Percentiles rank a stretch among this genome's conserved stretches.
Conservation (phyloP, 2,113 vertebrate genomes). For the Ranitomeya imitator region DNA sequence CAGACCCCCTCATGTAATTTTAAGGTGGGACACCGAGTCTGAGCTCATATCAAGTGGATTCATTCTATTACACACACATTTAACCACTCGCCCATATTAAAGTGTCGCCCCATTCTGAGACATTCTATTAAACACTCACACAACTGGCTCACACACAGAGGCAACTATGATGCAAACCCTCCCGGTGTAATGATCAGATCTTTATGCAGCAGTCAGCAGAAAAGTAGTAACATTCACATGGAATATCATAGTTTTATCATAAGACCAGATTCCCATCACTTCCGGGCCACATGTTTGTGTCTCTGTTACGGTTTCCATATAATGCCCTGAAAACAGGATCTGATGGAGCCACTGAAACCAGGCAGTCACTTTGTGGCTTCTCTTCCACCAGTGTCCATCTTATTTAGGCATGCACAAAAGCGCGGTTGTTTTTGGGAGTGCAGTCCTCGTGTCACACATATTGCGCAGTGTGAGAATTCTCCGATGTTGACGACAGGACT, state of each 20-base stretch:
- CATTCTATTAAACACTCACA: slow-evolving; percentile 18
- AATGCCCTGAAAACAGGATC: too few relatives aligned
- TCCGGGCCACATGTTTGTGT: too few relatives aligned
- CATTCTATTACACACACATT: slow-evolving; percentile 50
- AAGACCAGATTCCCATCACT: too few relatives aligned
- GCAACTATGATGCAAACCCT: slow-evolving; percentile 1
- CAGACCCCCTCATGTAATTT: slow-evolving; percentile 22
- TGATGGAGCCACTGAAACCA: too few relatives aligned
- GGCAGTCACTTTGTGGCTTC: too few relatives aligned
- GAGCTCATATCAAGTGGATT: slow-evolving; percentile 41
- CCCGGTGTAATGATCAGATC: background rate
- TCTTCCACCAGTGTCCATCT: too few relatives aligned
- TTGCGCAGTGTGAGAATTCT: too few relatives aligned
- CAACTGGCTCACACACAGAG: slow-evolving; percentile 20
- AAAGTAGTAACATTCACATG: background rate
- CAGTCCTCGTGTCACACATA: too few relatives aligned
- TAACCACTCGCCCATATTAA: slow-evolving; percentile 33
- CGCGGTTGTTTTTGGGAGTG: too few relatives aligned
- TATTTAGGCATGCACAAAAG: too few relatives aligned
- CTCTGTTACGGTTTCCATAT: too few relatives aligned
- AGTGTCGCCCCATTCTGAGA: background rate
- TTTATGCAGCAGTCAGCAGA: background rate
- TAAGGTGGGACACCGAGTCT: slow-evolving; percentile 4
- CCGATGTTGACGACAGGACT: too few relatives aligned
- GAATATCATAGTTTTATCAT: background rate